Evolutionary conservation across 2,888 invertebrate species (phyloP).

Genomic region (Zaprionus obscuricornis): DNA sequence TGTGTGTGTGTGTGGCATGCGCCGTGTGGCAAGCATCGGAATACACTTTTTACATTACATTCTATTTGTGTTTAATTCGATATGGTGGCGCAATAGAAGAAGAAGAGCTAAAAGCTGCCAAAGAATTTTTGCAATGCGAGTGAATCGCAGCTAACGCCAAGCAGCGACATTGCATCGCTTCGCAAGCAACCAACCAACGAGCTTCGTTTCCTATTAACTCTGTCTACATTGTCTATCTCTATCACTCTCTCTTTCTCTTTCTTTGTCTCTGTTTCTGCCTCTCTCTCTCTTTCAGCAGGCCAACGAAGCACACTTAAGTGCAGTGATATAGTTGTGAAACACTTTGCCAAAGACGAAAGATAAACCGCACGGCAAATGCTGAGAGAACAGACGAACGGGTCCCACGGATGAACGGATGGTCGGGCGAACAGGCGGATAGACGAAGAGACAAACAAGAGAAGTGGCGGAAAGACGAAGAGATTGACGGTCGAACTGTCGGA

Average conservation of each 20-base stretch:
- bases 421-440: no score
- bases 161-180: neutral
- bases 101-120: conserved; percentile 31
- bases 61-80: conserved; percentile 74
- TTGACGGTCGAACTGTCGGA: no score
- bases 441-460: no score
- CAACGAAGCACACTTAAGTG: conserved; percentile 59
- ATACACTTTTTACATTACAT: conserved; percentile 50
- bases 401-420: no score
- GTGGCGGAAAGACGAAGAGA: no score
- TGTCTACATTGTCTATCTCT: neutral
- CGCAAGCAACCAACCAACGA: neutral
- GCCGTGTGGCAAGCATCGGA: conserved; percentile 4
- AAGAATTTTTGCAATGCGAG: conserved; percentile 63
- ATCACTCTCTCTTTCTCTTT: neutral
- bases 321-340: conserved; percentile 76
- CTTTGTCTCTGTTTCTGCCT: no score
- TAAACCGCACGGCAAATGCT: conserved; percentile 55
- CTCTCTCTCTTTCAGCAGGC: neutral
- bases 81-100: conserved; percentile 40
- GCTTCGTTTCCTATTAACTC: neutral
- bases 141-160: conserved; percentile 27
- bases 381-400: conserved; percentile 15
- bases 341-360: conserved; percentile 80
- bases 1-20: no score